Conservation (phyloP, 2,113 vertebrate genomes). For the Camelus bactrianus region DNA sequence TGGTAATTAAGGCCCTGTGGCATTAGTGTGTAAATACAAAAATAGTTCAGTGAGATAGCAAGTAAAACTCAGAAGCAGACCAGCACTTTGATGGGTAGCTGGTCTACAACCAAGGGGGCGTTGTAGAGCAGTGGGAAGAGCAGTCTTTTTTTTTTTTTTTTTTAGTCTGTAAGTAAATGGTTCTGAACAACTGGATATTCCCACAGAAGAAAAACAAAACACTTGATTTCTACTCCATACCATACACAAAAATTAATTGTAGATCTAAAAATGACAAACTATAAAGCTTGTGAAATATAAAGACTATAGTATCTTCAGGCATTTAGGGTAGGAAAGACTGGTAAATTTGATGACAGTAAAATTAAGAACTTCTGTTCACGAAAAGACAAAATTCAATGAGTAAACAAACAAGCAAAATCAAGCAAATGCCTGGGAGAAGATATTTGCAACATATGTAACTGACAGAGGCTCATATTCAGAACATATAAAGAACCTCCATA, state of each 20-base stretch:
- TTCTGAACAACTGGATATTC: neutral
- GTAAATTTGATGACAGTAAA: neutral
- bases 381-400: neutral
- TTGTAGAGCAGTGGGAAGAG: too few species aligned
- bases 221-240: neutral
- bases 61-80: neutral
- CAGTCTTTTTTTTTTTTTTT: neutral
- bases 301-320: neutral
- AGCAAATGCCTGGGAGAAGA: neutral
- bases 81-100: neutral
- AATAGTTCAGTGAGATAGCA: neutral
- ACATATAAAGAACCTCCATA: neutral
- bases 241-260: neutral
- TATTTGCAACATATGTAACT: neutral
- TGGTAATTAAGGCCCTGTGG: neutral
- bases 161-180: neutral
- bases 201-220: neutral
- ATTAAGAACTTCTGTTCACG: neutral
- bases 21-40: neutral
- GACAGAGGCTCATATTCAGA: neutral
- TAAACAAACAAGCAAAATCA: neutral
- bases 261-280: neutral
- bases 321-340: neutral
- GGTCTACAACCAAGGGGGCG: neutral
- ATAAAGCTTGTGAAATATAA: neutral